phyloP scores from a whole-genome alignment of 2,113 vertebrate species.

The Rhynchopsitta pachyrhyncha region DNA sequence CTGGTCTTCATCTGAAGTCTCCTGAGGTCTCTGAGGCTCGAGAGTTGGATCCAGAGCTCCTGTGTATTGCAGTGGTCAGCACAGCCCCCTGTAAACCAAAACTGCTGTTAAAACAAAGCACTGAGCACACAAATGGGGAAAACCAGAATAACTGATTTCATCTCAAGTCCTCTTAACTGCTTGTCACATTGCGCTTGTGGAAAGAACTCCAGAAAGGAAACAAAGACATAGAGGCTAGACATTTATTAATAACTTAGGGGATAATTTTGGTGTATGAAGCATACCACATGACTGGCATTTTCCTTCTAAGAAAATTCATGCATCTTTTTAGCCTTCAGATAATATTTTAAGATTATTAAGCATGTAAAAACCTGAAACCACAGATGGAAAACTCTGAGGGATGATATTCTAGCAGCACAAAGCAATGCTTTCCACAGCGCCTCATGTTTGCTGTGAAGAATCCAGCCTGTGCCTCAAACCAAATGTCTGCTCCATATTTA shows the following conservation, averaged over 20 bases:
- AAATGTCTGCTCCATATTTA: constrained; percentile 1
- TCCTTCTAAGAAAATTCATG: neutral
- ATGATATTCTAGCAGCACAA: neutral
- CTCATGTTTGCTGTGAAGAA: neutral
- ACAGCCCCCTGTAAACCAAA: neutral
- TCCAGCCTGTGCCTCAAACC: neutral
- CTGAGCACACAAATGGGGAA: neutral
- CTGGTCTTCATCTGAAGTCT: neutral
- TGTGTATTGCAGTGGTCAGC: fast-evolving
- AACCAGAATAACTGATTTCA: neutral
- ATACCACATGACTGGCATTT: neutral
- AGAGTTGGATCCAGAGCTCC: neutral
- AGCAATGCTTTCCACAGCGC: neutral
- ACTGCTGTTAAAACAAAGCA: neutral
- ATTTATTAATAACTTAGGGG: neutral
- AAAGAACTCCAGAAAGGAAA: neutral
- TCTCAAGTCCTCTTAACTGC: neutral
- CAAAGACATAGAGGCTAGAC: neutral
- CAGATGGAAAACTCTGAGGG: neutral
- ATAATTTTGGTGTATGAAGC: neutral
- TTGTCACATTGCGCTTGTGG: neutral
- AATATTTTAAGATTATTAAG: constrained; percentile 14
- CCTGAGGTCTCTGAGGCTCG: neutral
- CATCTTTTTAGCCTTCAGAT: neutral
- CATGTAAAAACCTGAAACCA: neutral